phyloP scores from a whole-genome alignment of 2,113 vertebrate genomes.

The Pterocles orientalis region DNA sequence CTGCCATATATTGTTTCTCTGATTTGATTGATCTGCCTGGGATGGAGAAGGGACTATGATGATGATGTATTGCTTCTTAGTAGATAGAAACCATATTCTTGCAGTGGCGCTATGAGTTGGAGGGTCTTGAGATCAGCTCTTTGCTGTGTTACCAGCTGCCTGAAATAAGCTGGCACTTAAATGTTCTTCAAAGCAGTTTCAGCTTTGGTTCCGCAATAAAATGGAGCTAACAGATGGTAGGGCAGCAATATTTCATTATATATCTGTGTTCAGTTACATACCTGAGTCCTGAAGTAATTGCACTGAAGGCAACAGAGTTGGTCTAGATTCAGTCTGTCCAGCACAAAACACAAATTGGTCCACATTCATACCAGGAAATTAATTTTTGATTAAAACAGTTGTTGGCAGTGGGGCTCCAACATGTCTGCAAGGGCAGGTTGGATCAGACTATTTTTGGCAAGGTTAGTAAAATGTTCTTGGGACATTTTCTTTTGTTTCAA shows the following conservation, averaged over 20 bases:
- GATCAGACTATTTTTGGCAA: slow-evolving; percentile 46
- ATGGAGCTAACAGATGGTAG: background rate
- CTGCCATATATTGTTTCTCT: background rate
- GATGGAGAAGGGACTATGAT: background rate
- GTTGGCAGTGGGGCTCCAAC: background rate
- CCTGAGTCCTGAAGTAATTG: background rate
- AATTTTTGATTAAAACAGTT: slow-evolving; percentile 35
- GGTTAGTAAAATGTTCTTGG: background rate
- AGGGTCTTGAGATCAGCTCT: background rate
- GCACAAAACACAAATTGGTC: background rate
- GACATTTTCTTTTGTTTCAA: slow-evolving; percentile 55
- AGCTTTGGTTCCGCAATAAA: background rate
- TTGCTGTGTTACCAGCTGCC: background rate
- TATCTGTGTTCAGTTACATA: background rate
- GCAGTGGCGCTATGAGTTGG: background rate
- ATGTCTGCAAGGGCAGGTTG: background rate
- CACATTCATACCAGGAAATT: slow-evolving; percentile 2
- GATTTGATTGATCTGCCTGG: background rate
- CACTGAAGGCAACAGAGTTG: background rate
- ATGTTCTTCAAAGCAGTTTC: background rate
- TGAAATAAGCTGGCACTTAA: background rate
- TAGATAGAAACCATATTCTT: background rate
- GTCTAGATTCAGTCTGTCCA: background rate
- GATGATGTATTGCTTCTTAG: background rate
- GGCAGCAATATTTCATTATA: background rate